A percentile compares a stretch with the other conserved stretches of the same genome.
Conservation (phyloP, 2,888 invertebrate species). For the Gastracanthus pulcherrimus region DNA sequence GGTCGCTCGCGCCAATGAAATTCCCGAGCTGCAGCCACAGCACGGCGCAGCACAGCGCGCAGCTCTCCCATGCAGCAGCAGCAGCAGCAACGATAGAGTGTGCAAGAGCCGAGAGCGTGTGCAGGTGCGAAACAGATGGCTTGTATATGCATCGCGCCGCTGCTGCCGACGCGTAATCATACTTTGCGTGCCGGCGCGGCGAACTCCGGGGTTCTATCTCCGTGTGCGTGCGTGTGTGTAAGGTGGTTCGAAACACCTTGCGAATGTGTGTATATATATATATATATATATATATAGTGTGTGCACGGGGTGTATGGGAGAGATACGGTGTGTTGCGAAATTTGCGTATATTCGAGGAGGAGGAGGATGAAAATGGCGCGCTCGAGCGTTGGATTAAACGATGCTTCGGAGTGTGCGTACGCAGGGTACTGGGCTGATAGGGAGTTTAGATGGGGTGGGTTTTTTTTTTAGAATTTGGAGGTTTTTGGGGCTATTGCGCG, state of each 20-base stretch:
- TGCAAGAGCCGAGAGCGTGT: not conserved
- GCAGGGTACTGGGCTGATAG: too few relatives aligned
- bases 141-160: constrained; percentile 36
- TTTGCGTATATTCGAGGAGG: constrained; percentile 40
- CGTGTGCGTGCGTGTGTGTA: not conserved
- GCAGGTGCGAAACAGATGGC: constrained; percentile 77
- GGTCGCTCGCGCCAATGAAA: constrained; percentile 49
- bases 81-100: not conserved
- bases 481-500: too few relatives aligned
- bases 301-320: not conserved
- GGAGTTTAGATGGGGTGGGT: too few relatives aligned
- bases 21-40: not conserved
- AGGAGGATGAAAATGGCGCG: not conserved
- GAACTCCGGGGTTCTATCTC: not conserved
- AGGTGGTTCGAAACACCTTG: constrained; percentile 27
- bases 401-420: too few relatives aligned
- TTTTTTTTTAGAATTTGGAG: too few relatives aligned
- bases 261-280: not conserved
- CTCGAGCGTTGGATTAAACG: not conserved
- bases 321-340: constrained; percentile 2
- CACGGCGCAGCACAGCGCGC: too few relatives aligned
- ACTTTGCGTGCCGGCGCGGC: constrained; percentile 51
- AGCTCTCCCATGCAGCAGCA: not conserved
- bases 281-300: too few relatives aligned
- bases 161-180: constrained; percentile 49